Conservation (phyloP, 2,113 vertebrate species). For the Rhadina sibilatrix region DNA sequence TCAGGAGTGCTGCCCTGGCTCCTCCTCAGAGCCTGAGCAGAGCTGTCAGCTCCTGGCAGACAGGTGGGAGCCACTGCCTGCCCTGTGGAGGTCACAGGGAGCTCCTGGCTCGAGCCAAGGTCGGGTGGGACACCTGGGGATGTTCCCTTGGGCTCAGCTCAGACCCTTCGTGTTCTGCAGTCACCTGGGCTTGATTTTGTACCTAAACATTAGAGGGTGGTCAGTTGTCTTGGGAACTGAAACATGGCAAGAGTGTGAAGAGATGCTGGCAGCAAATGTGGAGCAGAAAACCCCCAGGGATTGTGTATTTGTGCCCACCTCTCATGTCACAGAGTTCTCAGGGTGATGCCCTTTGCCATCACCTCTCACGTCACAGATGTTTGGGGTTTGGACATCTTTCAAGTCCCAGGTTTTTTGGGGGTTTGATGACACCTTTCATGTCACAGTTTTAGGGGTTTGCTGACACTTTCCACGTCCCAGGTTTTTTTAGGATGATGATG, state of each 20-base stretch:
- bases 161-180: rapidly evolving
- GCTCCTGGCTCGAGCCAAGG: neutral
- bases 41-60: neutral
- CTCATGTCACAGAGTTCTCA: rapidly evolving
- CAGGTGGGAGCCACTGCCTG: neutral
- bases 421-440: too few species aligned
- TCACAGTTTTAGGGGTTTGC: neutral
- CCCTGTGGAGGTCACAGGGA: neutral
- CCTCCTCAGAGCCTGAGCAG: neutral
- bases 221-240: neutral
- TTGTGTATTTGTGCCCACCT: neutral
- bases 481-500: neutral
- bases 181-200: neutral
- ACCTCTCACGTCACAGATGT: rapidly evolving
- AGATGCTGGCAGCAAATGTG: neutral
- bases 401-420: too few species aligned
- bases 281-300: rapidly evolving
- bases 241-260: rapidly evolving
- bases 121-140: neutral
- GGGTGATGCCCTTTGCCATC: neutral
- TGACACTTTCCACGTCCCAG: neutral
- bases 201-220: rapidly evolving
- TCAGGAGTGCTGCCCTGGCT: neutral
- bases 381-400: neutral
- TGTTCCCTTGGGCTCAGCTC: neutral